phyloP scores from a whole-genome alignment of 1,140 invertebrate species.

The Drosophila lacertosa region DNA sequence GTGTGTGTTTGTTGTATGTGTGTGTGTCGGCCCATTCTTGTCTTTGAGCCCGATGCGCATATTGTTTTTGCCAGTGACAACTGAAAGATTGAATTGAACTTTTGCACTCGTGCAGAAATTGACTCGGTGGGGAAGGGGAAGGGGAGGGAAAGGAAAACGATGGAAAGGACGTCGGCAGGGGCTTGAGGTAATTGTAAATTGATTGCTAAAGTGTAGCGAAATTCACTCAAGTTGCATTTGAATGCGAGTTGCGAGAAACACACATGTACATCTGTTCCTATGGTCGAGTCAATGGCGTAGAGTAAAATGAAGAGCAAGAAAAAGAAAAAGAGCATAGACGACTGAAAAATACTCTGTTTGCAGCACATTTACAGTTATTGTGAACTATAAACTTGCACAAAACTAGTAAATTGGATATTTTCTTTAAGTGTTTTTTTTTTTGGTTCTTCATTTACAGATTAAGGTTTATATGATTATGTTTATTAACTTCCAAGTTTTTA shows the following conservation, averaged over 20 bases:
- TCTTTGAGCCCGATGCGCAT: constrained; percentile 29
- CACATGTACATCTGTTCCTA: too few species aligned
- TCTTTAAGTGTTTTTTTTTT: too few species aligned
- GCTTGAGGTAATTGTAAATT: constrained; percentile 69
- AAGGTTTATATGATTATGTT: too few species aligned
- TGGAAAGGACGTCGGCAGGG: neutral
- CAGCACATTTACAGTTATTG: too few species aligned
- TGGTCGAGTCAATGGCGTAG: constrained; percentile 2
- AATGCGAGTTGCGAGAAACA: neutral
- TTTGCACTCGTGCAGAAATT: constrained; percentile 52
- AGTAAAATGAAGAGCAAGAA: neutral
- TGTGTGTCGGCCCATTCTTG: neutral
- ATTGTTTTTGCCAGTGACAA: constrained; percentile 77
- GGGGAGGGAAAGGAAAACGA: neutral
- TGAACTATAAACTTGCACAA: too few species aligned
- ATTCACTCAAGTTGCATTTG: constrained; percentile 46
- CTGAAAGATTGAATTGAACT: constrained; percentile 80
- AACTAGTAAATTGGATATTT: too few species aligned
- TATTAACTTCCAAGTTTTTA: too few species aligned
- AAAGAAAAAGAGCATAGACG: neutral
- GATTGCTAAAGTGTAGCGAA: constrained; percentile 75
- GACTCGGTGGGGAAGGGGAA: constrained; percentile 1
- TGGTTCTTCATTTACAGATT: too few species aligned
- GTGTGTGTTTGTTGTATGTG: neutral
- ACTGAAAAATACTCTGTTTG: too few species aligned